A percentile compares a stretch with the other conserved stretches of the same genome.
Evolutionary conservation across 1,140 invertebrate species (phyloP).

Genomic region (Trachymyrmex septentrionalis): DNA sequence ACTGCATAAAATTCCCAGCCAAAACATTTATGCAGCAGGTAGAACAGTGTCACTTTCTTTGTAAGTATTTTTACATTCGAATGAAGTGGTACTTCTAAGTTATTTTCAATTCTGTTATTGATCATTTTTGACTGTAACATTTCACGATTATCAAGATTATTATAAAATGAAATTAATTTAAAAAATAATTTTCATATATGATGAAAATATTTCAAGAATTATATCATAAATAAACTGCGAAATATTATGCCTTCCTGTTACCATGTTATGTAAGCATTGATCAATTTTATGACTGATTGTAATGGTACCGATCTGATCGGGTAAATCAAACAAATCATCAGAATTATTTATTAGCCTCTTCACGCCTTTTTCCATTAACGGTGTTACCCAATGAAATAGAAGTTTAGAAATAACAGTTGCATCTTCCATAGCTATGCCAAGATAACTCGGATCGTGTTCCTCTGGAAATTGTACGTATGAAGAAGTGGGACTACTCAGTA

Average conservation of each 20-base stretch:
- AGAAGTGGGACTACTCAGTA: slow-evolving; percentile 81
- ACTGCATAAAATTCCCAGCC: slow-evolving; percentile 95
- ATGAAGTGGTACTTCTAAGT: slow-evolving; percentile 39
- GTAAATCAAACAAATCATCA: slow-evolving; percentile 96
- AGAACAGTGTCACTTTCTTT: slow-evolving; percentile 89
- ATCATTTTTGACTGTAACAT: slow-evolving; percentile 38
- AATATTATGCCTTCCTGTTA: slow-evolving; percentile 65
- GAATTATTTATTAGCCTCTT: slow-evolving; percentile 90
- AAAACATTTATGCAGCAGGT: slow-evolving; percentile 93
- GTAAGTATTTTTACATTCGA: slow-evolving; percentile 48
- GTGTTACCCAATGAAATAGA: slow-evolving; percentile 95
- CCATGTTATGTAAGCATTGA: slow-evolving; percentile 78
- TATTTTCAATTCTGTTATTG: slow-evolving; percentile 51
- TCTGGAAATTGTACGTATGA: slow-evolving; percentile 88
- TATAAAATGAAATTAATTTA: background rate
- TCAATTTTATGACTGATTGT: slow-evolving; percentile 88
- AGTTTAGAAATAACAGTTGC: slow-evolving; percentile 91
- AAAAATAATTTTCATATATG: background rate
- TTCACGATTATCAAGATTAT: background rate
- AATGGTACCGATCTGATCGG: slow-evolving; percentile 89
- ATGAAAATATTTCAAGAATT: slow-evolving; percentile 3
- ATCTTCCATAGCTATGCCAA: slow-evolving; percentile 94
- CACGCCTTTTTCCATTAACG: slow-evolving; percentile 94
- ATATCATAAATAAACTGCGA: background rate
- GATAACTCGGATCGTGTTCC: slow-evolving; percentile 90